Evolutionary conservation across 2,888 invertebrate genomes (phyloP).

Genomic region (Cheilosia vernalis): DNA sequence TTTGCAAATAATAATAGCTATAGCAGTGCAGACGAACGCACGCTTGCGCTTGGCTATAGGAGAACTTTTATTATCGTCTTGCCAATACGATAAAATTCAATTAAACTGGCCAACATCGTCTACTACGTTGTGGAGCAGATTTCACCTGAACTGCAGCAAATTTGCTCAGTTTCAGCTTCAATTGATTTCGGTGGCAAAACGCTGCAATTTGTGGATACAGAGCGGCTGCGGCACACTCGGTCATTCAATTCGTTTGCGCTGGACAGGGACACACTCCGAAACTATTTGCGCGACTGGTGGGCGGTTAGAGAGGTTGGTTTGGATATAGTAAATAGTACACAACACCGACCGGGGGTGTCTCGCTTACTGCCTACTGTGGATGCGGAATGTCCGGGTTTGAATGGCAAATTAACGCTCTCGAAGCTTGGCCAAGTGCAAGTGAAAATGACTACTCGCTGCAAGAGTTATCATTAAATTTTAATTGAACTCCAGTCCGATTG

Average conservation of each 20-base stretch:
- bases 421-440: conserved; percentile 18
- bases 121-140: conserved; percentile 41
- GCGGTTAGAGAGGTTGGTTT: conserved; percentile 54
- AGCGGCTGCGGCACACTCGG: conserved; percentile 26
- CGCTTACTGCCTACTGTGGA: neutral
- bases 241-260: conserved; percentile 56
- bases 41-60: neutral
- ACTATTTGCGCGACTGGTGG: conserved; percentile 37
- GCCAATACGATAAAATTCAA: conserved; percentile 73
- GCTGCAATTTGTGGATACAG: conserved; percentile 57
- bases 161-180: conserved; percentile 59
- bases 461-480: conserved; percentile 63
- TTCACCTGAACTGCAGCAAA: conserved; percentile 33
- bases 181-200: conserved; percentile 72
- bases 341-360: conserved; percentile 7
- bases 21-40: neutral
- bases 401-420: conserved; percentile 6
- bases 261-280: conserved; percentile 28
- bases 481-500: conserved; percentile 31
- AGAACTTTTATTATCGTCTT: conserved; percentile 54
- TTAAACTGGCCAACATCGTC: conserved; percentile 64
- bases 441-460: conserved; percentile 16
- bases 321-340: neutral
- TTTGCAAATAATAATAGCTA: conserved; percentile 24
- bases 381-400: conserved; percentile 36